These are phyloP conservation scores for Empidonax traillii DNA, from an alignment of 2,113 vertebrate genomes.

Conservation along the genomic window DNA sequence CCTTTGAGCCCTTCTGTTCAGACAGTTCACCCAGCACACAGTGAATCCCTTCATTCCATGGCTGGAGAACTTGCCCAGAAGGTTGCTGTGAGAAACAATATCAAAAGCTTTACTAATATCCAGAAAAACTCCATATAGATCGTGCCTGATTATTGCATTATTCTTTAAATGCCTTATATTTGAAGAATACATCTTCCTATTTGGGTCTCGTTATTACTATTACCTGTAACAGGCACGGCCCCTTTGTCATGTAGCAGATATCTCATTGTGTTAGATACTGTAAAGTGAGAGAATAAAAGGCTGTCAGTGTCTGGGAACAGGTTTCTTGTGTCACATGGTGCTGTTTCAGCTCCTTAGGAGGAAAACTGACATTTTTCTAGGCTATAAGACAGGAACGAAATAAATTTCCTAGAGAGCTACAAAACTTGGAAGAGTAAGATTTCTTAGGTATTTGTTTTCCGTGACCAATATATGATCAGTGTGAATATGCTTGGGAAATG, in stretches of 20 bases:
- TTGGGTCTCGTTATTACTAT: background rate
- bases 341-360: background rate
- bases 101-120: background rate
- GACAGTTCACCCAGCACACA: rapidly evolving
- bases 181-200: background rate
- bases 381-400: background rate
- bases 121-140: background rate
- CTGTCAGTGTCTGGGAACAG: background rate
- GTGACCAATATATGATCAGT: background rate
- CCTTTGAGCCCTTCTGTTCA: background rate
- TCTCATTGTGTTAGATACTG: background rate
- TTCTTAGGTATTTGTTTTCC: background rate
- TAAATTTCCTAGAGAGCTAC: background rate
- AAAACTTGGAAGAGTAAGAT: background rate
- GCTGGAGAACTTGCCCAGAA: background rate
- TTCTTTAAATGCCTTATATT: background rate
- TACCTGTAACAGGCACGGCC: background rate
- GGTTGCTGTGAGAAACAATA: background rate
- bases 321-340: background rate
- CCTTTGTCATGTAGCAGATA: background rate
- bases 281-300: background rate
- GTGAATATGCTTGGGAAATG: background rate
- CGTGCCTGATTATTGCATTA: background rate
- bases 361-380: background rate
- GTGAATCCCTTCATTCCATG: background rate